Base-by-base conservation (phyloP, 2,113 vertebrate species). In the Monopterus albus region DNA sequence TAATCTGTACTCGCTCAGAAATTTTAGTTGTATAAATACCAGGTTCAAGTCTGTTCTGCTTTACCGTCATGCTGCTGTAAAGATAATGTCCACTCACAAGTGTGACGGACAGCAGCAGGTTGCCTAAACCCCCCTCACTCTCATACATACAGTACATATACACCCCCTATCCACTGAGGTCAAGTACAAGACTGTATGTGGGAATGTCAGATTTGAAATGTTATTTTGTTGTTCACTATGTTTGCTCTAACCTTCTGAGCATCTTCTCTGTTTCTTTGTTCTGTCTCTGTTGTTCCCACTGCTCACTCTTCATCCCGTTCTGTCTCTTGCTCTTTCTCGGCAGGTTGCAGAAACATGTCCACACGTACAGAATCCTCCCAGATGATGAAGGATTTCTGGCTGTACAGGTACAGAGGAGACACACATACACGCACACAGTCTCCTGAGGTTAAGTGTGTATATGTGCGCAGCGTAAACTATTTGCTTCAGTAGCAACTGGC, bases 271-370 rank as follows among this genome's bases (percentile, higher is more conserved):
- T 49, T 17, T 15, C n/a, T n/a, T n/a, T n/a, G n/a, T n/a, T n/a
- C n/a, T n/a, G n/a, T 38, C 20, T 35, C 20, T 26, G n/a, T 49
- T 17, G 11, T 1, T 9, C 40, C 7, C 13, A 2, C 46, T 33
- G 1, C 21, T 17, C 31, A 13, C 2, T 35, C 13, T 12, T 21
- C 3, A 7, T 7, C 39, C 13, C 59, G 11, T 72, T n/a, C n/a
- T n/a, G n/a, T n/a, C 11, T 45, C 9, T 43, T 20, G 84, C 25
- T 82, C 43, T 29, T 57, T 47, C 75, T 71, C 63, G 31, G 10
- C 89, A 99, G 97, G 80, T 99, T 94, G 87, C 97, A 99, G 94
- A 98, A 98, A 65, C 97, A 99, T 1, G 97, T 99, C 25, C 97
- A 99, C 83, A 99, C 97, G 0, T 98, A 99, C 87, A 94, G 97